Base-by-base conservation (phyloP, 2,113 vertebrate species). In the Onychostruthus taczanowskii region DNA sequence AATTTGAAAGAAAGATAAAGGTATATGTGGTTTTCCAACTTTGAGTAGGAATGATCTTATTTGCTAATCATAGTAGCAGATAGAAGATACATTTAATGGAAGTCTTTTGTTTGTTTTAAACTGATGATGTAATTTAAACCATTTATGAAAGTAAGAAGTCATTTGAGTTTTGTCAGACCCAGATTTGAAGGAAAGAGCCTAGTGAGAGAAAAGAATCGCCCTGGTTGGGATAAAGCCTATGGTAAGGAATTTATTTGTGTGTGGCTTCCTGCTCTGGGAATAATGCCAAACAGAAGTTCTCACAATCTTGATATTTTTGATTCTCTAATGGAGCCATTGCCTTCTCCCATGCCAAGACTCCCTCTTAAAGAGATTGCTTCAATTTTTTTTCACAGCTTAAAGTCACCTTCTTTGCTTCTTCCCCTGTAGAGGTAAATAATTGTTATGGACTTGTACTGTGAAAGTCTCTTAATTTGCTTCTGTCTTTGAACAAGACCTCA, bases 231-330 rank as follows among this genome's bases (percentile, higher is more conserved):
- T 92, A 95, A 96, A 95, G 92, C 85, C 46, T 87, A 50, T 90
- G 56, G 93, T 84, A 96, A 97, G 91, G 95, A 96, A 95, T 96
- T 94, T 97, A 95, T 97, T 91, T 97, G 95, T 93, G 77, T 97
- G 94, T 96, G 91, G 92, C 95, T 96, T 97, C 97, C 33, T 95
- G 88, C 69, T 79, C 96, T 96, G 96, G 97, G 97, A 97, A 92
- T 95, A 91, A 88, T 96, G 97, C 97, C 96, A 97, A 97, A 97
- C 97, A 97, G 96, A 96, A 97, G 95, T 97, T 97, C 97, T 97
- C 96, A 97, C 96, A 96, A 94, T 93, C 89, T 87, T 93, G 87
- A 96, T 97, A 93, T 91, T 97, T 96, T 96, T 91, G 80, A 79
- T 91, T 96, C 84, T 82, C 58, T 87, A 68, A 76, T 86, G 89